phyloP scores from a whole-genome alignment of 2,797 vertebrate species.

The Parauchenoglanis ngamensis region DNA sequence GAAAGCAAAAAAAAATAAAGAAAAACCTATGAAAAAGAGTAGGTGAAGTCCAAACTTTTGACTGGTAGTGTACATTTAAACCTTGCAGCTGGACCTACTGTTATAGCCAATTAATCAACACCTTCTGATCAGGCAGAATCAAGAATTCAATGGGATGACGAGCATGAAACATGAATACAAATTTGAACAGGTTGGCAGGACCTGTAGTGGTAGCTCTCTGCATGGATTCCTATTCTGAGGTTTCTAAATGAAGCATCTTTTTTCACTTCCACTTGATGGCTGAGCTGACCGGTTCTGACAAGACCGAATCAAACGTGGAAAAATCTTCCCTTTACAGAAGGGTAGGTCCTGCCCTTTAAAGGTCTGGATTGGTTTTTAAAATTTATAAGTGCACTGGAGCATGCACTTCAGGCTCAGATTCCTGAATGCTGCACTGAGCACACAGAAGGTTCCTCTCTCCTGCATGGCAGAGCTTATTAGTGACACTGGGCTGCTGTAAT shows the following conservation, averaged over 20 bases:
- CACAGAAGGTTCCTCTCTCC: constrained; percentile 64
- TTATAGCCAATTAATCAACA: not conserved
- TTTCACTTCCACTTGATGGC: constrained; percentile 51
- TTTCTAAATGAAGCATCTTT: constrained; percentile 40
- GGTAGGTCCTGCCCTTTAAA: constrained; percentile 60
- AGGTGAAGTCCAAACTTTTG: too few relatives aligned
- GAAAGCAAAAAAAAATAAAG: not conserved
- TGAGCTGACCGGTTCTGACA: constrained; percentile 55
- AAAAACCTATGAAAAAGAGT: not conserved
- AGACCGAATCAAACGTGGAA: constrained; percentile 52
- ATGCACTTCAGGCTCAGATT: constrained; percentile 50
- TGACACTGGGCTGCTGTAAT: constrained; percentile 66
- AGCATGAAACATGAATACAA: too few relatives aligned
- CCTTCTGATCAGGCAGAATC: not conserved
- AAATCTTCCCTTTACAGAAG: constrained; percentile 55
- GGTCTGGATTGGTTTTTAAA: constrained; percentile 60
- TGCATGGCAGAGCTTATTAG: constrained; percentile 73
- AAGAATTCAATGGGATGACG: not conserved
- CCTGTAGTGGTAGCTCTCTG: not conserved
- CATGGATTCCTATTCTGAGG: not conserved
- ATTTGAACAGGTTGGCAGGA: not conserved
- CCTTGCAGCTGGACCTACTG: not conserved
- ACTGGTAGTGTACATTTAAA: not conserved
- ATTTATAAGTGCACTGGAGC: constrained; percentile 55
- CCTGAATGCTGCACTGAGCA: constrained; percentile 39